Conservation (phyloP, 1,140 invertebrate genomes). For the Brachionus rotundiformis region DNA sequence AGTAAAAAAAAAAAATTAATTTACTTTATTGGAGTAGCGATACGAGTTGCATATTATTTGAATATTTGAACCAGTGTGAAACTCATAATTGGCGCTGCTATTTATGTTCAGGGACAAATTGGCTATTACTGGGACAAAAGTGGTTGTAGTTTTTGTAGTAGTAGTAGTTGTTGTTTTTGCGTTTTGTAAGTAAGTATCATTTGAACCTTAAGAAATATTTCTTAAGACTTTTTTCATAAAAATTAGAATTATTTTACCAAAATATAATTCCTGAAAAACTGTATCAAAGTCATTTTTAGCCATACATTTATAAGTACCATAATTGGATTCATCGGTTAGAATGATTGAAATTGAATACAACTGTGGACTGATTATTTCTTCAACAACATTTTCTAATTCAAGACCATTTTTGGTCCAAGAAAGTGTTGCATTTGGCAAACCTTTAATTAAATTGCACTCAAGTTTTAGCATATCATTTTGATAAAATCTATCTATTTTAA, state of each 20-base stretch:
- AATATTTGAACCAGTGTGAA: conserved; percentile 18
- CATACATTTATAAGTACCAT: neutral
- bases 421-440: neutral
- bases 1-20: neutral
- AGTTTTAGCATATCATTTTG: neutral
- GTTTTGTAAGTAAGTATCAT: neutral
- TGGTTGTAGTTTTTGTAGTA: neutral
- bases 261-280: neutral
- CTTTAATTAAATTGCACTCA: neutral
- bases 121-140: neutral
- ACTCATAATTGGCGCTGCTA: neutral
- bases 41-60: conserved; percentile 22
- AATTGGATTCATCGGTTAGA: neutral
- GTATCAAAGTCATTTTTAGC: conserved; percentile 1
- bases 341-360: neutral
- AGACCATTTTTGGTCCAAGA: neutral
- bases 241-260: neutral
- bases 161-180: neutral
- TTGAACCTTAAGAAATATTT: neutral
- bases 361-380: neutral
- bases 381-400: neutral
- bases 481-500: neutral
- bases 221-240: neutral
- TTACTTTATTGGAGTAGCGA: neutral
- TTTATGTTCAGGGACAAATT: neutral